A percentile compares a stretch with the other conserved stretches of the same genome.
Evolutionary conservation across 2,888 invertebrate genomes (phyloP).

Genomic region (Halictus quadricinctus): DNA sequence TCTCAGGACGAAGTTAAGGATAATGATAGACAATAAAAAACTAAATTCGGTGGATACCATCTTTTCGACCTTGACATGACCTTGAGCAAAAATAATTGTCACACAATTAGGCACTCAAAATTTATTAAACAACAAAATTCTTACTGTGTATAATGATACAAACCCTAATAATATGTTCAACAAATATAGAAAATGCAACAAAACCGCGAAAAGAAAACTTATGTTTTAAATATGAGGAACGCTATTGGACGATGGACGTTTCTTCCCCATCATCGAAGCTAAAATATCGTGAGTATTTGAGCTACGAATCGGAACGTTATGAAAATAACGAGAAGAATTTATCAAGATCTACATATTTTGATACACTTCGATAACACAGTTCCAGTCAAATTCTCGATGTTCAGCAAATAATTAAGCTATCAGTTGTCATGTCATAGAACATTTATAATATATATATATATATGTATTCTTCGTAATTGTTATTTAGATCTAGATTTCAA

Average conservation of each 20-base stretch:
- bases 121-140: conserved; percentile 59
- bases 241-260: conserved; percentile 29
- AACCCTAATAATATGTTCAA: conserved; percentile 38
- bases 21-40: too few species aligned
- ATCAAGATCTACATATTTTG: neutral
- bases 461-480: neutral
- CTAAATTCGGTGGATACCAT: too few species aligned
- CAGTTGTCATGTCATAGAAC: neutral
- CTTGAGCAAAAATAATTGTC: neutral
- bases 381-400: neutral
- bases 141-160: conserved; percentile 42
- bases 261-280: conserved; percentile 15
- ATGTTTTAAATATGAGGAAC: conserved; percentile 17
- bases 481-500: neutral
- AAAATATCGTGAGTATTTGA: conserved; percentile 25
- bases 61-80: too few species aligned
- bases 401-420: neutral
- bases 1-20: too few species aligned
- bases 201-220: conserved; percentile 11
- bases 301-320: neutral
- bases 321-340: conserved; percentile 41
- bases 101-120: conserved; percentile 57
- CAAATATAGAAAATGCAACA: conserved; percentile 23
- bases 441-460: neutral
- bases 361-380: neutral